Evolutionary conservation across 2,797 vertebrate genomes (phyloP).

Genomic region (Adelosebastes latens): DNA sequence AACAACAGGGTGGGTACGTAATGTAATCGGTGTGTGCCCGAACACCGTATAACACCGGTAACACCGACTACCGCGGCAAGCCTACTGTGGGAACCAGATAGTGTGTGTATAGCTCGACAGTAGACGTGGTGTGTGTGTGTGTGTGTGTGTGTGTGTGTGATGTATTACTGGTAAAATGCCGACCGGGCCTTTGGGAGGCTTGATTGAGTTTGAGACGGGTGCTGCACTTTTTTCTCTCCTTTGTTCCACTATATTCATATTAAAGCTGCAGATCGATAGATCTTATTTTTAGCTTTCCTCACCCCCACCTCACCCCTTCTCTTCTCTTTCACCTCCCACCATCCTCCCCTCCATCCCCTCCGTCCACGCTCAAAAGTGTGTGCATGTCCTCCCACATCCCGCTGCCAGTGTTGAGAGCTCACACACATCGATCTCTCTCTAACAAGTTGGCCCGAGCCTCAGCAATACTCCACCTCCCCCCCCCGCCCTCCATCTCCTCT

Average conservation of each 20-base stretch:
- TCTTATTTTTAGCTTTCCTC: conserved; percentile 42
- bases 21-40: too few species aligned
- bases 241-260: conserved; percentile 15
- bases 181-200: background rate
- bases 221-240: background rate
- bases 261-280: conserved; percentile 44
- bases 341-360: background rate
- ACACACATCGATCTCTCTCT: conserved; percentile 46
- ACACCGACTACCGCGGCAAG: too few species aligned
- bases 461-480: background rate
- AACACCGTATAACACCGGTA: too few species aligned
- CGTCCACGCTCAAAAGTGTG: background rate
- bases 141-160: background rate
- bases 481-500: background rate
- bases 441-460: conserved; percentile 41
- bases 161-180: conserved; percentile 20
- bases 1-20: too few species aligned
- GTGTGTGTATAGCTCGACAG: background rate
- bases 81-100: too few species aligned
- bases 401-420: conserved; percentile 21
- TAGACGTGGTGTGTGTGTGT: background rate
- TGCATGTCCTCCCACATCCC: conserved; percentile 22
- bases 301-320: background rate
- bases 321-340: background rate
- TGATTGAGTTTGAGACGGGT: conserved; percentile 16